Conservation (phyloP, 2,888 invertebrate species). For the Pristionchus japonicus region DNA sequence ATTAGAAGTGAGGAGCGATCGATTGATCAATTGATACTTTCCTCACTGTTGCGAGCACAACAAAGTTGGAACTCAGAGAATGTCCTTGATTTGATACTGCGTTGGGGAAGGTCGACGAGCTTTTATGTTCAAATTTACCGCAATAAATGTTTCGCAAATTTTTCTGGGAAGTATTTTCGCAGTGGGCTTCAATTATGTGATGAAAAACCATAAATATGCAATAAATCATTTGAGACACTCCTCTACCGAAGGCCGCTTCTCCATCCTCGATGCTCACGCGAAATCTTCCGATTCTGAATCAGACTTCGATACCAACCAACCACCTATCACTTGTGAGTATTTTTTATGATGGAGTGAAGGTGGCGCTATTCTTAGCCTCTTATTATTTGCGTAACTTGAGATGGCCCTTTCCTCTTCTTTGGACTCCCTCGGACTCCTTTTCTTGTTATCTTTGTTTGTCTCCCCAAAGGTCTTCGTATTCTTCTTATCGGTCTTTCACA, state of each 20-base stretch:
- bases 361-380: neutral
- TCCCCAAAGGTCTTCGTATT: neutral
- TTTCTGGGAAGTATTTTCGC: no score
- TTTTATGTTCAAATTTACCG: no score
- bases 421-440: neutral
- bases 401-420: neutral
- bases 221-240: neutral
- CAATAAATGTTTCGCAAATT: no score
- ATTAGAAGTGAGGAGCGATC: neutral
- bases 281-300: constrained; percentile 32
- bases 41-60: constrained; percentile 1
- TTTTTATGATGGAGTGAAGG: neutral
- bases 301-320: constrained; percentile 14
- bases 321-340: constrained; percentile 25
- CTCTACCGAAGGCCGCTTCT: constrained; percentile 1
- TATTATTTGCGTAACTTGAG: neutral
- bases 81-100: constrained; percentile 10
- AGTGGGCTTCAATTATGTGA: no score
- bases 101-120: neutral
- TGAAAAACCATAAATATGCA: no score
- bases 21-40: neutral
- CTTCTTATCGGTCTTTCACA: neutral
- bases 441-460: neutral
- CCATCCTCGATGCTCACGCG: neutral
- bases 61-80: neutral